Evolutionary conservation across 2,113 vertebrate species (phyloP).

Genomic region (Scytalopus superciliaris): DNA sequence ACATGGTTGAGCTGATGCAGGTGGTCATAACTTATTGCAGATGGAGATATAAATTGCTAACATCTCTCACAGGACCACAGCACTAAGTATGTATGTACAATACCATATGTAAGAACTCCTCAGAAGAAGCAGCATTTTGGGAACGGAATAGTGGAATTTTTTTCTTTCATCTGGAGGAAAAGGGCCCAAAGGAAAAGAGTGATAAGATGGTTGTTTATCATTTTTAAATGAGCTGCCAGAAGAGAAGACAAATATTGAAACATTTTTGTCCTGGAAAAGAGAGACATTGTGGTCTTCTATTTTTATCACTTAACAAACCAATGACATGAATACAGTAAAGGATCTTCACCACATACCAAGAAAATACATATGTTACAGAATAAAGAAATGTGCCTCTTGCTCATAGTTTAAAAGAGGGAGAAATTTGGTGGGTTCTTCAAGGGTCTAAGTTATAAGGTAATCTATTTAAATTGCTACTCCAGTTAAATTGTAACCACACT

Average conservation of each 20-base stretch:
- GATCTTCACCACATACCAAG: neutral
- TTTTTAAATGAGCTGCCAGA: neutral
- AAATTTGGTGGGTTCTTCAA: neutral
- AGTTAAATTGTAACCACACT: neutral
- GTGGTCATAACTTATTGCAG: conserved; percentile 46
- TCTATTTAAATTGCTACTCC: neutral
- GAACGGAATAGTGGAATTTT: neutral
- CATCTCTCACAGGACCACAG: conserved; percentile 13
- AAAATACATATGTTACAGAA: neutral
- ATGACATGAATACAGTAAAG: neutral
- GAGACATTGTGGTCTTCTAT: neutral
- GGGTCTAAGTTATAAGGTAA: neutral
- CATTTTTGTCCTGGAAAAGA: neutral
- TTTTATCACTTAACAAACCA: neutral
- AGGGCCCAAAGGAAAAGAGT: neutral
- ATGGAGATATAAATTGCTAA: conserved; percentile 28
- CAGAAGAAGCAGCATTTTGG: neutral
- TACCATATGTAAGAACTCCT: conserved; percentile 6
- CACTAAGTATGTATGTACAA: neutral
- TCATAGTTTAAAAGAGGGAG: neutral
- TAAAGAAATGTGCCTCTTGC: neutral
- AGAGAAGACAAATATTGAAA: neutral
- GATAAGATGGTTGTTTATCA: conserved; percentile 13
- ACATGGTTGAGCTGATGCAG: neutral
- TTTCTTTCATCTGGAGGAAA: conserved; percentile 9